These are phyloP conservation scores for Caenorhabditis sp. DNA, from an alignment of 2,888 invertebrate species.

Conservation along the genomic window DNA sequence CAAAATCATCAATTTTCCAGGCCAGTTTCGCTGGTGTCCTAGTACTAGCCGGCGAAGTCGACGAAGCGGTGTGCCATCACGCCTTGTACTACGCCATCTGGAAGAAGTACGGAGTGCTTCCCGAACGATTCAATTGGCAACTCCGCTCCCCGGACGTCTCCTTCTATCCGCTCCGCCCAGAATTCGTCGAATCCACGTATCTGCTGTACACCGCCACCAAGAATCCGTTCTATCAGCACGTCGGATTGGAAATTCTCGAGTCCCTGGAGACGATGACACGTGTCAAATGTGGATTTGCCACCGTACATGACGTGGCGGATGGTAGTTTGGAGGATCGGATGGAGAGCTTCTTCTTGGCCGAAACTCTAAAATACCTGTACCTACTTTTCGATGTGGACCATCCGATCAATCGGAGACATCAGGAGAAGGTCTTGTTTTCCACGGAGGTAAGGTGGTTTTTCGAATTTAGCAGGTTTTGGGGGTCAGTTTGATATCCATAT, in stretches of 20 bases:
- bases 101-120: constrained; percentile 86
- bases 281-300: constrained; percentile 87
- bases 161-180: constrained; percentile 87
- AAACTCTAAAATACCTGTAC: constrained; percentile 87
- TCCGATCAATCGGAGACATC: constrained; percentile 85
- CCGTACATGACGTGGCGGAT: constrained; percentile 87
- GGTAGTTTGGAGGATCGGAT: constrained; percentile 86
- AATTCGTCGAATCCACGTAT: constrained; percentile 87
- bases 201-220: constrained; percentile 86
- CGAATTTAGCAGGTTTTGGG: too few relatives aligned
- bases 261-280: constrained; percentile 78
- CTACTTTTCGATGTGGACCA: constrained; percentile 87
- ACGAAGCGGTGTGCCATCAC: constrained; percentile 87
- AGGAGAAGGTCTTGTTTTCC: constrained; percentile 86
- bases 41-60: constrained; percentile 87
- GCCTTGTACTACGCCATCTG: constrained; percentile 87
- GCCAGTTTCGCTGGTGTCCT: constrained; percentile 84
- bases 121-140: constrained; percentile 85
- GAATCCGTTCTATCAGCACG: constrained; percentile 87
- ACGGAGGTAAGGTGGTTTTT: constrained; percentile 85
- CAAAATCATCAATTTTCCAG: too few relatives aligned
- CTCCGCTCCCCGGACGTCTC: constrained; percentile 85
- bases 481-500: background rate
- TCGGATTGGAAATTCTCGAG: constrained; percentile 86
- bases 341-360: constrained; percentile 87